phyloP scores from a whole-genome alignment of 2,888 invertebrate genomes.

The Lithodes maja region DNA sequence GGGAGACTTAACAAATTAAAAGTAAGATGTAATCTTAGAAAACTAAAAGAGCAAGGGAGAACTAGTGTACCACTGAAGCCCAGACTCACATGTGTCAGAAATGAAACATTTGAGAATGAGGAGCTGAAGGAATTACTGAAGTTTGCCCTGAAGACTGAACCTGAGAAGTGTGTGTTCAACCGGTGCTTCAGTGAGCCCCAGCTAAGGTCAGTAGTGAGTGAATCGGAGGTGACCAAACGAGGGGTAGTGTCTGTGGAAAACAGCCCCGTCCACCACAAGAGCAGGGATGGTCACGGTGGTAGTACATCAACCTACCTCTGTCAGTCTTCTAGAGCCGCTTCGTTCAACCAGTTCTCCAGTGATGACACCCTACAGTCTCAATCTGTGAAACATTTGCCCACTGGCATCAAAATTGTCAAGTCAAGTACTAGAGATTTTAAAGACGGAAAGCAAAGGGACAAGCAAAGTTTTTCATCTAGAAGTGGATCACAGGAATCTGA shows the following conservation, averaged over 20 bases:
- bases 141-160: conserved; percentile 9
- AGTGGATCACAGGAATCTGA: conserved; percentile 41
- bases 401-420: neutral
- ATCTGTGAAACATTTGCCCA: conserved; percentile 1
- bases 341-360: conserved; percentile 22
- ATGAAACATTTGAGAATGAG: conserved; percentile 27
- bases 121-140: conserved; percentile 30
- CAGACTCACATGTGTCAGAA: conserved; percentile 29
- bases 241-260: conserved; percentile 33
- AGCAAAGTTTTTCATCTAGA: conserved; percentile 27
- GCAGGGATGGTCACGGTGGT: neutral
- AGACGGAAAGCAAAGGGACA: neutral
- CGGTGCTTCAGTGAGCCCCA: conserved; percentile 54
- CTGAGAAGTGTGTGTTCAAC: conserved; percentile 12
- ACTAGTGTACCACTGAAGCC: neutral
- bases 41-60: conserved; percentile 4
- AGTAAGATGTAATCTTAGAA: neutral
- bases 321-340: conserved; percentile 22
- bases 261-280: conserved; percentile 31
- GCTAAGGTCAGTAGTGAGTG: conserved; percentile 6
- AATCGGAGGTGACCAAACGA: neutral
- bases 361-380: conserved; percentile 39
- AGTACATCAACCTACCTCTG: conserved; percentile 25
- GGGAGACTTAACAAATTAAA: conserved; percentile 21
- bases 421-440: conserved; percentile 10